A percentile compares a stretch with the other conserved stretches of the same genome.
Conservation (phyloP, 2,113 vertebrate genomes). For the Entomyzon cyanotis region DNA sequence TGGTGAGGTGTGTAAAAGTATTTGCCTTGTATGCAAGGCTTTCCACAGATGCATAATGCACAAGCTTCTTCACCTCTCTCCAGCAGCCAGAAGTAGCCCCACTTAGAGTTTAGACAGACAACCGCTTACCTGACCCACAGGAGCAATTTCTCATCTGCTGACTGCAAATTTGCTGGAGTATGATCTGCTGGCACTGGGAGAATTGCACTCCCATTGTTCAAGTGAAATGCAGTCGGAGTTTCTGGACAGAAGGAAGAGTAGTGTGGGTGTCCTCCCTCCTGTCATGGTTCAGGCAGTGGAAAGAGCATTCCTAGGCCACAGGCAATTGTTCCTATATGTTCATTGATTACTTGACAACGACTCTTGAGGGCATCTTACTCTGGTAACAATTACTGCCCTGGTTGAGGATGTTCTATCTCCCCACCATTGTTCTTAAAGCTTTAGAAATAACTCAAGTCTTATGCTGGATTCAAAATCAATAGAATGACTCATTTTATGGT, state of each 20-base stretch:
- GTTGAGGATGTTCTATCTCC: not conserved
- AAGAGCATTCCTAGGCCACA: not conserved
- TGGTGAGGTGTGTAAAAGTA: not conserved
- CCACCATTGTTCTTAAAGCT: not conserved
- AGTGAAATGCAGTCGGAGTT: not conserved
- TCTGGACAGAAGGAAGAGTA: not conserved
- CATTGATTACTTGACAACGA: not conserved
- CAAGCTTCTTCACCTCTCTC: not conserved
- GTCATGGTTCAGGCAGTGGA: not conserved
- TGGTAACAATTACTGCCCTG: not conserved
- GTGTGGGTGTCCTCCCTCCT: fast-evolving
- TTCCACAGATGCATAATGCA: not conserved
- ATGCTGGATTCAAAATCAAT: not conserved
- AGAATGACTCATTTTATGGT: not conserved
- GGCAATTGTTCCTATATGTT: not conserved
- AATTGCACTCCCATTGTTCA: not conserved
- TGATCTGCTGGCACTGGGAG: not conserved
- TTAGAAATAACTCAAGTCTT: not conserved
- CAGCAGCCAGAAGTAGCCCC: not conserved
- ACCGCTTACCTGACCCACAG: not conserved
- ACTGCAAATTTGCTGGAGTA: not conserved
- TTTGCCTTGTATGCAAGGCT: not conserved
- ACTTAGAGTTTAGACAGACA: not conserved
- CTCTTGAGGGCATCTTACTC: not conserved
- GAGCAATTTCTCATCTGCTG: not conserved